Base-by-base conservation (phyloP, 2,888 invertebrate species). In the Euspilapteryx auroguttella region DNA sequence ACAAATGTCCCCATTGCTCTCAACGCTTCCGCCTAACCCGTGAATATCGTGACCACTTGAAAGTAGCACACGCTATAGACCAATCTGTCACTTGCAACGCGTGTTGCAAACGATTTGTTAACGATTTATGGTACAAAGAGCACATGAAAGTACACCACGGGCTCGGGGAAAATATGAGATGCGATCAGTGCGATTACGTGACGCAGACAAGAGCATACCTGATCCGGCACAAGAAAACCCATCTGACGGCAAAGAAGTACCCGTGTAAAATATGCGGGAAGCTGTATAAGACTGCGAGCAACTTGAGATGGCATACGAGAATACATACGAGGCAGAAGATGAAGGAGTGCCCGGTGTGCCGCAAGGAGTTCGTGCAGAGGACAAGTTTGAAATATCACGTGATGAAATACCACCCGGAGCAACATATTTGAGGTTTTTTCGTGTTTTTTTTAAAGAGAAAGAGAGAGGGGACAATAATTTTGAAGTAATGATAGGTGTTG, bases 311-410 rank as follows among this genome's bases (percentile, higher is more conserved):
- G 11, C 29, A 29, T 12, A 21, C 20, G 11, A 10, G 21, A 9
- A 25, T 25, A 12, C 29, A 29, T 13, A 21, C 17, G 14, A 9
- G 21, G 3, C 13, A 25, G 8, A 25, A 24, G 12, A n/a, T 24
- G 10, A 24, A 24, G 6, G 43, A 39, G 0, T 63, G 63, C 24
- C 17, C 15, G 0, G 28, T 47, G 0, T 62, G 63, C 22, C 22
- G 41, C 0, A 53, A 52, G 8, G 44, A 49, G 4, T 65, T 58
- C 28, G 55, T 56, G 1, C 54, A 59, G 15, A 36, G 37, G 20
- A 31, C 45, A 2, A 53, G 50, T 14, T 34, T 54, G 21, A 55
- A 47, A 20, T 50, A 45, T 32, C 55, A 61, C 28, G 37, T 52
- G 4, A 36, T 32, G 9, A 54, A 34, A 23, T 30, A 34, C 21